Percentiles rank a stretch among this genome's conserved stretches.
Evolutionary conservation across 2,797 vertebrate species (phyloP).

Genomic region (Epinephelus malabaricus): DNA sequence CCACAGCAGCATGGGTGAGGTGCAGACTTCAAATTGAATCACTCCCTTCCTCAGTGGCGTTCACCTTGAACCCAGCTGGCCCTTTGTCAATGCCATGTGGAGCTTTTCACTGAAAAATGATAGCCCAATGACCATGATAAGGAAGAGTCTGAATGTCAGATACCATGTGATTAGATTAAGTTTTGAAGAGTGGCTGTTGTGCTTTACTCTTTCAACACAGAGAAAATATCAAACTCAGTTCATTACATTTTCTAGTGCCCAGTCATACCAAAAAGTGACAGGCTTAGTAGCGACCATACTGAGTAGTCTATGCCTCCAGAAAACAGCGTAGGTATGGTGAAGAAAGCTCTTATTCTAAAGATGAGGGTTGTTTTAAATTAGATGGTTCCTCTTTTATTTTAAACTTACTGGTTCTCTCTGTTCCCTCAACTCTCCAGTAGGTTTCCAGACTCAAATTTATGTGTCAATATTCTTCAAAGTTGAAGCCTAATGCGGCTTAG

Average conservation of each 20-base stretch:
- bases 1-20: neutral
- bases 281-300: neutral
- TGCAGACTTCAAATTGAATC: neutral
- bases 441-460: neutral
- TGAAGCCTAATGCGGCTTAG: neutral
- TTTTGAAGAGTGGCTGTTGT: neutral
- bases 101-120: neutral
- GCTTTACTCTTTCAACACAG: neutral
- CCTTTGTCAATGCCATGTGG: neutral
- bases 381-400: neutral
- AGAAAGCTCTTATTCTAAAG: neutral
- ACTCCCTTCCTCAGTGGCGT: neutral
- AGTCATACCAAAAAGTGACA: neutral
- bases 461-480: neutral
- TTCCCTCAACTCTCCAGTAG: neutral
- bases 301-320: neutral
- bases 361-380: neutral
- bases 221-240: neutral
- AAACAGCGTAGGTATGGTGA: neutral
- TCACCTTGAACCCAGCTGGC: slow-evolving; percentile 34
- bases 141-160: neutral
- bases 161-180: neutral
- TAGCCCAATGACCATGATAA: neutral
- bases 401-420: neutral
- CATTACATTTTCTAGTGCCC: neutral